Percentiles rank a stretch among this genome's conserved stretches.
These are phyloP conservation scores for Umimayanthus kanabou DNA, from an alignment of 92 coral and sea anemone species.

Conservation along the genomic window DNA sequence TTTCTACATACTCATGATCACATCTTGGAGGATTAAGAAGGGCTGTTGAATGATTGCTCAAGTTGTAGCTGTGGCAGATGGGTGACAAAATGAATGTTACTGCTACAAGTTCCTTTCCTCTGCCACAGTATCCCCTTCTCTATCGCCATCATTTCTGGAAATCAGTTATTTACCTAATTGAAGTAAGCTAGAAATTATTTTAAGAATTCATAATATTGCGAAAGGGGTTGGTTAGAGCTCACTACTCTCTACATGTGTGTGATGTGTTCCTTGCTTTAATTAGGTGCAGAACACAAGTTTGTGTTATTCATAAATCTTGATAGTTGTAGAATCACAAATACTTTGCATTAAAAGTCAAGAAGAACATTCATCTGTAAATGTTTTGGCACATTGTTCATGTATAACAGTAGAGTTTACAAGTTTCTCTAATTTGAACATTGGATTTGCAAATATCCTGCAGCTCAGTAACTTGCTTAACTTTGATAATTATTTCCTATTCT, in stretches of 20 bases:
- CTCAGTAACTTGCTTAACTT: too few species aligned
- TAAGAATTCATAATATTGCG: not conserved
- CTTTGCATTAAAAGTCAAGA: too few species aligned
- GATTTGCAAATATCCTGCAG: too few species aligned
- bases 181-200: not conserved
- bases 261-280: not conserved
- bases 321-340: too few species aligned
- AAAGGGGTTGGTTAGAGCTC: not conserved
- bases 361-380: too few species aligned
- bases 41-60: not conserved
- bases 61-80: not conserved
- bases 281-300: not conserved
- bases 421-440: too few species aligned
- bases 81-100: not conserved
- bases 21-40: too few species aligned
- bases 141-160: slow-evolving; percentile 15
- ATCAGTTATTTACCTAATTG: not conserved
- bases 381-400: too few species aligned
- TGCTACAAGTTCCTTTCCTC: slow-evolving; percentile 16
- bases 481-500: too few species aligned
- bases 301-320: not conserved
- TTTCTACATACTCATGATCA: not conserved
- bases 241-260: not conserved
- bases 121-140: slow-evolving; percentile 4
- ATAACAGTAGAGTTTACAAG: too few species aligned